Conservation (phyloP, 1,140 invertebrate species). For the Oreohelix idahoensis region DNA sequence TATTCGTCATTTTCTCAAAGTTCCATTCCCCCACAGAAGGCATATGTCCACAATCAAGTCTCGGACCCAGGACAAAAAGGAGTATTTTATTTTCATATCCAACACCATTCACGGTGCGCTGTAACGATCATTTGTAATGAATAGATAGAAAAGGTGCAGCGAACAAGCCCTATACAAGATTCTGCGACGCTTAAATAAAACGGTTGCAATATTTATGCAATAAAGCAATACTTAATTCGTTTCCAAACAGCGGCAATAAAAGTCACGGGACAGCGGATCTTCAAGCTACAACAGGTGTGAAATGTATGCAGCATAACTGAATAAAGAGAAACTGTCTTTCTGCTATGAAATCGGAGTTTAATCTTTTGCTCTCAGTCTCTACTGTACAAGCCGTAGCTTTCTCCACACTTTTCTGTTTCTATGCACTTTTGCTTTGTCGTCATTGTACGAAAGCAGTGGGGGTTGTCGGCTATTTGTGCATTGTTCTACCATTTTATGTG, state of each 20-base stretch:
- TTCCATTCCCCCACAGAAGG: background rate
- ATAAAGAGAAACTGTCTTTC: background rate
- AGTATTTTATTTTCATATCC: background rate
- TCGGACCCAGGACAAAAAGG: slow-evolving; percentile 1
- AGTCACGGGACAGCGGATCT: background rate
- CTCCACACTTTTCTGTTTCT: background rate
- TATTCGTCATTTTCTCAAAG: background rate
- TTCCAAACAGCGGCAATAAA: background rate
- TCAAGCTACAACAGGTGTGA: slow-evolving; percentile 6
- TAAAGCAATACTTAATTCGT: slow-evolving; percentile 7
- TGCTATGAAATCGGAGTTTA: background rate
- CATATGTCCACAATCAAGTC: background rate
- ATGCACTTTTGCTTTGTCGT: background rate
- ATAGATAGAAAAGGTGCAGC: slow-evolving; percentile 17
- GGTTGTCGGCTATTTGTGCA: background rate
- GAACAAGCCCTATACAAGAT: background rate
- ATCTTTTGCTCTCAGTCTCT: background rate
- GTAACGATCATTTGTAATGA: background rate
- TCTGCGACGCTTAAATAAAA: background rate
- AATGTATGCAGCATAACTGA: slow-evolving; percentile 5
- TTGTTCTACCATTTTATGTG: background rate
- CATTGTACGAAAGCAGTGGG: background rate
- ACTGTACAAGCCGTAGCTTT: background rate
- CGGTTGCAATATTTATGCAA: slow-evolving; percentile 4
- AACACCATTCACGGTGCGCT: background rate